phyloP scores from a whole-genome alignment of 1,140 invertebrate species.

The Pogonus chalceus region DNA sequence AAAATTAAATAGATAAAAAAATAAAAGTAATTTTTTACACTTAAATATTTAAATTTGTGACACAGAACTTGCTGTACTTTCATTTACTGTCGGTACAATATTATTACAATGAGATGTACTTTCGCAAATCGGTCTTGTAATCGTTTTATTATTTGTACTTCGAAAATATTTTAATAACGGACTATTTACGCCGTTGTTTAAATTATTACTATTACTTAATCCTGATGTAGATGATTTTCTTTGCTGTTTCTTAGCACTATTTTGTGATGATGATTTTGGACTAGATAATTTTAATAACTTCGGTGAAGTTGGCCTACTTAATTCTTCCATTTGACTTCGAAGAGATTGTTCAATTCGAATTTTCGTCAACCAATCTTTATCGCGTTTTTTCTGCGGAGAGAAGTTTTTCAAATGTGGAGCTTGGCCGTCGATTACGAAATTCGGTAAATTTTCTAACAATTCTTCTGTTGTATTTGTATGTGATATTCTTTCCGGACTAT shows the following conservation, averaged over 20 bases:
- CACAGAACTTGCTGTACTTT: not conserved
- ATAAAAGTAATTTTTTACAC: no score
- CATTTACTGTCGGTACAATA: not conserved
- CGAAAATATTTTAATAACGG: slow-evolving; percentile 14
- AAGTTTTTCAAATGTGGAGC: slow-evolving; percentile 60
- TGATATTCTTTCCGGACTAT: not conserved
- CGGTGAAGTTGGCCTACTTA: slow-evolving; percentile 13
- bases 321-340: not conserved
- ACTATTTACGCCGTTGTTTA: slow-evolving; percentile 6
- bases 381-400: slow-evolving; percentile 56
- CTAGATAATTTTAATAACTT: slow-evolving; percentile 19
- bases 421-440: slow-evolving; percentile 62
- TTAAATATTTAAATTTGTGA: not conserved
- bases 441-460: slow-evolving; percentile 64
- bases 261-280: slow-evolving; percentile 16
- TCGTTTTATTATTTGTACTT: slow-evolving; percentile 10
- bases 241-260: slow-evolving; percentile 16
- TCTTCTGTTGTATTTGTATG: slow-evolving; percentile 35
- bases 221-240: slow-evolving; percentile 16
- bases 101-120: not conserved
- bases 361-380: slow-evolving; percentile 61
- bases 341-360: slow-evolving; percentile 46
- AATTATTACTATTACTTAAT: not conserved
- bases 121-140: slow-evolving; percentile 9
- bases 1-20: no score